phyloP scores from a whole-genome alignment of 2,113 vertebrate species.

The Bolborhynchus lineola region DNA sequence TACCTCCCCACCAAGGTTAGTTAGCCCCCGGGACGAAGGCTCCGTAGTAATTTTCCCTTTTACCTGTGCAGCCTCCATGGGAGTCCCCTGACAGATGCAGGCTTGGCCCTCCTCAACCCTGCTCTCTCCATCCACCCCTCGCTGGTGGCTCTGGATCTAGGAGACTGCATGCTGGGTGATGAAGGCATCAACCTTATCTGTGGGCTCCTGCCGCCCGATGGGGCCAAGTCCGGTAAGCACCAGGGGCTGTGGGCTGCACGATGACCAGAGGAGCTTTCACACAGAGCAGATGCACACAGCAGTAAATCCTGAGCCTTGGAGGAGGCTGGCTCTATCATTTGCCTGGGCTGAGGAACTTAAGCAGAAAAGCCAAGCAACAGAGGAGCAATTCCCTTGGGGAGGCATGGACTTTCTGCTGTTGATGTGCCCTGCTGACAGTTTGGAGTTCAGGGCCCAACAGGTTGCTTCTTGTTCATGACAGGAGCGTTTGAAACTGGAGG shows the following conservation, averaged over 20 bases:
- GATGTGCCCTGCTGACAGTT: neutral
- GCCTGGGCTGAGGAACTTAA: neutral
- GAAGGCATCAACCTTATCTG: constrained; percentile 92
- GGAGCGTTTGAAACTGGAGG: neutral
- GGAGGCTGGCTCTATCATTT: neutral
- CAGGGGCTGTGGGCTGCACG: neutral
- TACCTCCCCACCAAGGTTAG: neutral
- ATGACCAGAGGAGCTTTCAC: neutral
- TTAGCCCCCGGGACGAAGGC: neutral
- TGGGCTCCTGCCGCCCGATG: constrained; percentile 92
- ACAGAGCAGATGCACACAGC: neutral
- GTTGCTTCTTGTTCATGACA: neutral
- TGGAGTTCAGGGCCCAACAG: neutral
- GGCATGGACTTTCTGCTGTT: neutral
- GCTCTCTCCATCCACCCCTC: constrained; percentile 89
- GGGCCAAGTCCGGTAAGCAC: constrained; percentile 91
- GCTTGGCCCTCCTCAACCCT: constrained; percentile 87
- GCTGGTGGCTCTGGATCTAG: constrained; percentile 91
- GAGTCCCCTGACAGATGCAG: constrained; percentile 88
- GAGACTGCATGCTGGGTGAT: constrained; percentile 95
- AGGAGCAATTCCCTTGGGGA: neutral
- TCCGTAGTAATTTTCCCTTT: constrained; percentile 22
- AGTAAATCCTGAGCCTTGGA: neutral
- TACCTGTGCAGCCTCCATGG: constrained; percentile 86
- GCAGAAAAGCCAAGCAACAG: neutral